A percentile compares a stretch with the other conserved stretches of the same genome.
Conservation (phyloP, 2,797 vertebrate genomes). For the Diglossa cyanea region DNA sequence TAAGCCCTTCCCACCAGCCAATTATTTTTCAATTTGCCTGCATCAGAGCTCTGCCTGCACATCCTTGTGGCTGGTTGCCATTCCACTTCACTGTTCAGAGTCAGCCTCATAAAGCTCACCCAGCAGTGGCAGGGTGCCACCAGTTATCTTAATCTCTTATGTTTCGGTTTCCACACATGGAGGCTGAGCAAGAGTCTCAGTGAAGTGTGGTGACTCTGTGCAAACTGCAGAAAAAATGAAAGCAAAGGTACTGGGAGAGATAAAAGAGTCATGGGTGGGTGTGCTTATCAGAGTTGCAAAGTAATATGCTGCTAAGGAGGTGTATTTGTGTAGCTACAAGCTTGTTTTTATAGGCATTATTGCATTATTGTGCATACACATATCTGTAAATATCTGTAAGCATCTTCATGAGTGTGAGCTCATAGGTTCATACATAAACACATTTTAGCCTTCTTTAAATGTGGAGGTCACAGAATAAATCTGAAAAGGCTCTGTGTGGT, state of each 20-base stretch:
- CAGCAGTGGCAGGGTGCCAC: not conserved
- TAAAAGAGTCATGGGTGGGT: not conserved
- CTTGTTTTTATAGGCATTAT: not conserved
- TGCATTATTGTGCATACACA: not conserved
- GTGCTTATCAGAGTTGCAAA: not conserved
- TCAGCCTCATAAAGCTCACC: not conserved
- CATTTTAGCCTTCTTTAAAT: not conserved
- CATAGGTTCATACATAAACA: not conserved
- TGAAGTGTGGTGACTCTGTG: not conserved
- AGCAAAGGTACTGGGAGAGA: not conserved
- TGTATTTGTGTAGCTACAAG: not conserved
- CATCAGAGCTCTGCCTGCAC: not conserved
- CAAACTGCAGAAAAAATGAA: not conserved
- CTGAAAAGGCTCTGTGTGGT: not conserved
- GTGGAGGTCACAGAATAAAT: not conserved
- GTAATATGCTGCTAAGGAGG: not conserved
- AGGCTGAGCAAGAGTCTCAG: not conserved
- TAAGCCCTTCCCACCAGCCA: not conserved
- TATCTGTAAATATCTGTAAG: not conserved
- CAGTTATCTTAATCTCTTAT: not conserved
- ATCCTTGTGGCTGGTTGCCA: not conserved
- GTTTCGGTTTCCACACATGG: fast-evolving
- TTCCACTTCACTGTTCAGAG: fast-evolving
- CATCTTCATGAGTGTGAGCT: not conserved
- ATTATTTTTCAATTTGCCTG: not conserved